Evolutionary conservation across 2,888 invertebrate genomes (phyloP), one percentile per base, ranked within the genome.

Genomic region (Hyalella azteca): DNA sequence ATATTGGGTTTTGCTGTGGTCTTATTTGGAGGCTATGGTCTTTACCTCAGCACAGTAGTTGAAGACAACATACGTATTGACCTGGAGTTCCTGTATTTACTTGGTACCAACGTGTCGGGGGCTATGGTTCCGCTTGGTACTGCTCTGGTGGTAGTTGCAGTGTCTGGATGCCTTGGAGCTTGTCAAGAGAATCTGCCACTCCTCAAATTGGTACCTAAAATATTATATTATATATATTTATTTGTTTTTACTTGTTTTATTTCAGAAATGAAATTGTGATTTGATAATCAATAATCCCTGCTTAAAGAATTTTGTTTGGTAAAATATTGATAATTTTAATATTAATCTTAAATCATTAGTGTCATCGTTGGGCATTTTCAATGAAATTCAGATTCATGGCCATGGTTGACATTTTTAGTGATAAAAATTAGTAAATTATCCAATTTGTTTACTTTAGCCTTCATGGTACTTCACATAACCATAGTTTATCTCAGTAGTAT

Each of bases 61-160:
- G 13, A 75, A 13, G 75, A 75, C 41, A 75, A 45, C 26, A 39
- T 75, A 13, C 22, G 75, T 29, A 41, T 45, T 40, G 75, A 75
- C 26, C 29, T 75, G 22, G 75, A 75, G 75, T 75, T 75, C 45
- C 40, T 75, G 26, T 75, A 75, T 26, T 26, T 45, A 19, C 75
- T 75, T 9, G 29, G 41, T 29, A 75, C 75, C 3, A 45, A 75
- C 26, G 45, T 75, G 41, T 75, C 41, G 19, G 75, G 75, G 3
- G 45, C 75, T 1, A 75, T 75, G 75, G 75, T 75, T 15, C 75
- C 75, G 19, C 2, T 75, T 13, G 75, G 75, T 29, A 75, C 75
- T 75, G 75, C 75, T 19, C 40, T 75, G 36, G 45, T 75, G 36
- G 40, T 41, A 13, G 75, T 75, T 22, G 75, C 75, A 41, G 75